A percentile compares a stretch with the other conserved stretches of the same genome.
These are phyloP conservation scores for Aspiorhynchus laticeps DNA, from an alignment of 2,113 vertebrate genomes.

Conservation along the genomic window DNA sequence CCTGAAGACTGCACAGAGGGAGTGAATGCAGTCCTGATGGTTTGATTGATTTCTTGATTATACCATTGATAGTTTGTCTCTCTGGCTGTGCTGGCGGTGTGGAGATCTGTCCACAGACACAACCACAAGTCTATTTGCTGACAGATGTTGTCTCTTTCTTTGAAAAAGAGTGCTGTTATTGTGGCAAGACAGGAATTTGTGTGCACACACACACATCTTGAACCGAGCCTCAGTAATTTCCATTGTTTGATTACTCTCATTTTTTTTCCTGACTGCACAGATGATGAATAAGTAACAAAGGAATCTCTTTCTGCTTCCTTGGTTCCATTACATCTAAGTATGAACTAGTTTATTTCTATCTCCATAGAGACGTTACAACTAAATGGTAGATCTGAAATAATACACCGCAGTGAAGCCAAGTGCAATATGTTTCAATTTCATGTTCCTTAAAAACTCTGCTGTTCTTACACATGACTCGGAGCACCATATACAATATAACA, in stretches of 20 bases:
- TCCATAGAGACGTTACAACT: constrained; percentile 1
- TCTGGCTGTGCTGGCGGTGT: background rate
- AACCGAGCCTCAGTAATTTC: background rate
- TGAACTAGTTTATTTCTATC: constrained; percentile 25
- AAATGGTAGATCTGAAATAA: constrained; percentile 22
- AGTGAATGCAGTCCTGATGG: constrained; percentile 52
- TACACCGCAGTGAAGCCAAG: background rate
- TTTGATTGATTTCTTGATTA: constrained; percentile 55
- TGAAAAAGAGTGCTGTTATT: constrained; percentile 1
- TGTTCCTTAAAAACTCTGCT: background rate
- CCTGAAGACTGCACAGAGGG: constrained; percentile 30
- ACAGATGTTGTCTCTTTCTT: constrained; percentile 33
- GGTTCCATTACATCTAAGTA: background rate
- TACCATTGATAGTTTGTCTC: constrained; percentile 49
- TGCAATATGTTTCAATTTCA: constrained; percentile 24
- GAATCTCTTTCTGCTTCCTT: background rate
- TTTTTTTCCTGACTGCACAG: background rate
- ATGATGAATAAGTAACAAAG: constrained; percentile 13
- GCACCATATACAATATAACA: background rate
- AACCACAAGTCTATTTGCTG: background rate
- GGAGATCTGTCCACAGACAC: constrained; percentile 1
- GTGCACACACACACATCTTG: background rate
- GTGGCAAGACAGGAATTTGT: constrained; percentile 1
- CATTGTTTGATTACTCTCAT: background rate
- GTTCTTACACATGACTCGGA: background rate